A percentile compares a stretch with the other conserved stretches of the same genome.
Conservation (phyloP, 2,113 vertebrate genomes). For the Merops nubicus region DNA sequence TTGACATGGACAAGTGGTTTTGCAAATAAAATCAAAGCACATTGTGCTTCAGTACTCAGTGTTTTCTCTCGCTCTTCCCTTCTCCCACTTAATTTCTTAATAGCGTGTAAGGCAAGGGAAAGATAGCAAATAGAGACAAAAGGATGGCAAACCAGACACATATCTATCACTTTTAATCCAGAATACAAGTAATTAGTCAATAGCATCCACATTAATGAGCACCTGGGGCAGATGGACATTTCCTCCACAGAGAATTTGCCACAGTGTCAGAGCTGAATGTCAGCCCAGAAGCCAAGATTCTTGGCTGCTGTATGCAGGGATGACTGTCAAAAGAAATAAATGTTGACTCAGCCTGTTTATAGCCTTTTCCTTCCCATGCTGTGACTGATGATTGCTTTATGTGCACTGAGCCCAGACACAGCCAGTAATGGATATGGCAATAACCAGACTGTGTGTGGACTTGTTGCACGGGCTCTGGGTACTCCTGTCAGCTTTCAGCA, state of each 20-base stretch:
- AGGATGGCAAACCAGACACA: too few relatives aligned
- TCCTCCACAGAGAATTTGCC: neutral
- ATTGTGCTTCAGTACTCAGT: neutral
- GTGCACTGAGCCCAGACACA: neutral
- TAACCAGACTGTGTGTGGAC: rapidly evolving
- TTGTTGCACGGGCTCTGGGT: neutral
- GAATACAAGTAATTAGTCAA: neutral
- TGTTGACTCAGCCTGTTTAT: neutral
- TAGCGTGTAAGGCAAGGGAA: neutral
- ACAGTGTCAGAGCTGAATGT: neutral
- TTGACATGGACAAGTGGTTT: neutral
- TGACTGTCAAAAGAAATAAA: neutral
- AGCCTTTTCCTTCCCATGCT: neutral
- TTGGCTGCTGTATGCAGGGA: neutral
- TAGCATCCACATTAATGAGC: neutral
- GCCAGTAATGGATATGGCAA: rapidly evolving
- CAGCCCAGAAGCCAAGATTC: neutral
- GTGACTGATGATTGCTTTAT: neutral
- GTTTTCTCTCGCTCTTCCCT: neutral
- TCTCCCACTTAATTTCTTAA: neutral
- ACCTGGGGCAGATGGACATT: neutral
- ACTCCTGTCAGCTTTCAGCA: neutral
- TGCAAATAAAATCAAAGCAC: neutral
- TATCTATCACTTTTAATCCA: neutral
- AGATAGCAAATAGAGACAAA: neutral